phyloP scores from a whole-genome alignment of 2,113 vertebrate species.

The Callithrix jacchus region DNA sequence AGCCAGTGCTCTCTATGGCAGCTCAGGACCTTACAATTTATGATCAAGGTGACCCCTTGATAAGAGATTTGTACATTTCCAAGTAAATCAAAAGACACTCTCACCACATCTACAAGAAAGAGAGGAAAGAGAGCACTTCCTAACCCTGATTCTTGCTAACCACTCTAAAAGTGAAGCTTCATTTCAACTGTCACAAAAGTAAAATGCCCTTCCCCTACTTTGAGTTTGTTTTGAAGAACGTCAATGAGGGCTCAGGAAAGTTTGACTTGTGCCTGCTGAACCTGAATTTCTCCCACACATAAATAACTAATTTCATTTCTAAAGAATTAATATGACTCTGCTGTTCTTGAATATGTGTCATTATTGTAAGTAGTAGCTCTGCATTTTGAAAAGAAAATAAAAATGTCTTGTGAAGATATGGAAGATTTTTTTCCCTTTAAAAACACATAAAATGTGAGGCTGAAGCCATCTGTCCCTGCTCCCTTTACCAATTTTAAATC shows the following conservation, averaged over 20 bases:
- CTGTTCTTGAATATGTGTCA: not conserved
- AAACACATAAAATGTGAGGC: slow-evolving; percentile 65
- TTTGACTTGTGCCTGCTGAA: not conserved
- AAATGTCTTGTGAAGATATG: slow-evolving; percentile 58
- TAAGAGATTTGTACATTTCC: not conserved
- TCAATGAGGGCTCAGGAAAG: not conserved
- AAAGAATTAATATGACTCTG: not conserved
- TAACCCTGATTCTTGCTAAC: not conserved
- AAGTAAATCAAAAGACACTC: not conserved
- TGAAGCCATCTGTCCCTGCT: slow-evolving; percentile 65
- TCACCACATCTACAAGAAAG: not conserved
- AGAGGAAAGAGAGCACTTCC: not conserved
- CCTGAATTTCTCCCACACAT: not conserved
- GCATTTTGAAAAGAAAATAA: slow-evolving; percentile 66
- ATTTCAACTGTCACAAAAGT: slow-evolving; percentile 25
- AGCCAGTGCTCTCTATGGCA: not conserved
- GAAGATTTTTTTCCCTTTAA: slow-evolving; percentile 63
- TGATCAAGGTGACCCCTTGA: not conserved
- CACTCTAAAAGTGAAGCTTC: not conserved
- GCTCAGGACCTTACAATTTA: not conserved
- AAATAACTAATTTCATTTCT: slow-evolving; percentile 47
- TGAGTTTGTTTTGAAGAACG: not conserved
- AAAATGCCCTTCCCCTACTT: not conserved
- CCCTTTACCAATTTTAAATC: slow-evolving; percentile 63
- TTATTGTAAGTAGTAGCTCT: slow-evolving; percentile 33